These are phyloP conservation scores for Poicephalus gulielmi DNA, from an alignment of 2,113 vertebrate species.

Conservation along the genomic window DNA sequence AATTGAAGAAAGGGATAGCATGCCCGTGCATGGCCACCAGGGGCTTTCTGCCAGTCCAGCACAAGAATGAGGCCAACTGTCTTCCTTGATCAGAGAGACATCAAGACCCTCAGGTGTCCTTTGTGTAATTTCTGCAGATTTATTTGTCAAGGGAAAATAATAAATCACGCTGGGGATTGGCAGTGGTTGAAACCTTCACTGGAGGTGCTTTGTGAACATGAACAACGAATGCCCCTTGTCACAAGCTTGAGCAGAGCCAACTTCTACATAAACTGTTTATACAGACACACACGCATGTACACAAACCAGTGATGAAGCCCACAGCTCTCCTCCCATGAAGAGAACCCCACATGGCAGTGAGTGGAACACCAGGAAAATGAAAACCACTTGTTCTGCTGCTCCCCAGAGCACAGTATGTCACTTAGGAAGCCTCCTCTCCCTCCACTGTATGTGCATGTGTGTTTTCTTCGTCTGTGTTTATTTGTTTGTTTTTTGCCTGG, in stretches of 20 bases:
- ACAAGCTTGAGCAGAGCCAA: not conserved
- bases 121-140: not conserved
- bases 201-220: not conserved
- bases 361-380: not conserved
- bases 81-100: not conserved
- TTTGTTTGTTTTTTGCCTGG: conserved; percentile 4
- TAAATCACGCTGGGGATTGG: not conserved
- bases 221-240: not conserved
- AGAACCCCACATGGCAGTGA: not conserved
- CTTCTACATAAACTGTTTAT: not conserved
- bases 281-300: not conserved
- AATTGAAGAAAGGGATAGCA: not conserved
- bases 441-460: not conserved
- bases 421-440: not conserved
- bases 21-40: not conserved
- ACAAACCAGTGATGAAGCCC: not conserved
- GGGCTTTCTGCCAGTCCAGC: not conserved
- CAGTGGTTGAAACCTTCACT: not conserved
- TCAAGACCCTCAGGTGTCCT: not conserved
- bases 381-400: not conserved
- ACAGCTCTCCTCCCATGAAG: not conserved
- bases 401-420: not conserved
- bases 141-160: not conserved
- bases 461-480: not conserved
- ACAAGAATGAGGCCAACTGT: not conserved